Base-by-base conservation (phyloP, 2,888 invertebrate species). In the Scaptomyza parva region DNA sequence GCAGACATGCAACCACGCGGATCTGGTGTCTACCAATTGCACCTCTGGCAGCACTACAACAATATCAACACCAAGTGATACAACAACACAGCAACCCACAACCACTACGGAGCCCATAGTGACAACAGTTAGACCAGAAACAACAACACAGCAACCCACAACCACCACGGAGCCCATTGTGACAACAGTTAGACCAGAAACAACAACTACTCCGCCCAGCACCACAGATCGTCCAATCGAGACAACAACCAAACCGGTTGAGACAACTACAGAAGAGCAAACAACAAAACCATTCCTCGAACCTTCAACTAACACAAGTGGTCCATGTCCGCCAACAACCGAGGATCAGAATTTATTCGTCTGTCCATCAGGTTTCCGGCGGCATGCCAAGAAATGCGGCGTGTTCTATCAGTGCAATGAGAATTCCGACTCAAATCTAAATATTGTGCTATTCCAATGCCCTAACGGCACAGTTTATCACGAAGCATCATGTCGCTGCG, bases 361-460 rank as follows among this genome's bases (percentile, higher is more conserved):
- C 2, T 97, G 97, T 88, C 97, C 97, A 8, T 96, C 96, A 6
- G 96, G 96, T 35, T 97, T 97, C 91, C 94, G 93, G 86, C 93
- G 96, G 71, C 96, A 97, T 93, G 96, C 97, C 0, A 96, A 95
- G 89, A 95, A 95, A 87, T 97, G 97, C 83, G 95, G 96, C 86
- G 91, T 96, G 78, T 96, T 97, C 92, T 97, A 97, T 89, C 97
- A 97, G 90, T 97, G 97, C 83, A 95, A 95, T 17, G 94, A 93
- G 76, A 93, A 93, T 60, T 93, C 94, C 26, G 94, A 92, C 44
- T 94, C 94, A 87, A 95, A 96, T 73, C 92, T 95, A n/a, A 96
- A 95, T 88, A 93, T 96, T 67, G 93, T 96, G 2, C 93, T 94
- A 8, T 94, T 97, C 77, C 94, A 94, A 73, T 97, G 97, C 90